Conservation (phyloP, 2,797 vertebrate species). For the Anisognathus igniventris region DNA sequence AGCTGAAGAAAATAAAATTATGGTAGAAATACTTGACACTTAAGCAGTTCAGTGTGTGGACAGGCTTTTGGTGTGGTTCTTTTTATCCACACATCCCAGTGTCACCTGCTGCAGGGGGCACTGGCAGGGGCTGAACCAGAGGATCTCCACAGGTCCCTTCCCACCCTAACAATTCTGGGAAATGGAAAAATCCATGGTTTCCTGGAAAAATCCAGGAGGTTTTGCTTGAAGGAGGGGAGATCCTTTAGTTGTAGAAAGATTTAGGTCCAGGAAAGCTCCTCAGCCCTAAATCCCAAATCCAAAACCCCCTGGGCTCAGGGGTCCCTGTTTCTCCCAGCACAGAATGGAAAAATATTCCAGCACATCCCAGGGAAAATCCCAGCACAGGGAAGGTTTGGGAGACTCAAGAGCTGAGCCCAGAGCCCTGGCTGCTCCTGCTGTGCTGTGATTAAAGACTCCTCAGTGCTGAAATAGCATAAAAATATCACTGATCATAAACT, state of each 20-base stretch:
- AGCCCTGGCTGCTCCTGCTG: neutral
- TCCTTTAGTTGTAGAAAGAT: neutral
- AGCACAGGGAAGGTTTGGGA: neutral
- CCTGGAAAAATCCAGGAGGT: neutral
- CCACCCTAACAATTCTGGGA: neutral
- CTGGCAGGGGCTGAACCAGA: neutral
- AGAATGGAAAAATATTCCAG: neutral
- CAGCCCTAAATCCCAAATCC: neutral
- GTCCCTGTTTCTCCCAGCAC: neutral
- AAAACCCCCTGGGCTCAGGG: neutral
- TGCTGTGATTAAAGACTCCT: neutral
- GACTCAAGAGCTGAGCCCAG: neutral
- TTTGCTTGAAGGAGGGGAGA: neutral
- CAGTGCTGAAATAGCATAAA: neutral
- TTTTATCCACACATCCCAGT: neutral
- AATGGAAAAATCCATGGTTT: neutral
- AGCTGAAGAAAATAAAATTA: neutral
- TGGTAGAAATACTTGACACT: neutral
- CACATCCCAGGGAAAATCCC: neutral
- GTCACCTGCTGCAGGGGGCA: neutral
- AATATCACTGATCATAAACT: rapidly evolving
- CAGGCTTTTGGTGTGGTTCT: neutral
- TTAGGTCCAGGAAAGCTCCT: neutral
- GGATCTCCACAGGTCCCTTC: neutral
- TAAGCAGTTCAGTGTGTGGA: rapidly evolving